phyloP scores from a whole-genome alignment of 2,113 vertebrate species.

The Sinocyclocheilus rhinocerous region DNA sequence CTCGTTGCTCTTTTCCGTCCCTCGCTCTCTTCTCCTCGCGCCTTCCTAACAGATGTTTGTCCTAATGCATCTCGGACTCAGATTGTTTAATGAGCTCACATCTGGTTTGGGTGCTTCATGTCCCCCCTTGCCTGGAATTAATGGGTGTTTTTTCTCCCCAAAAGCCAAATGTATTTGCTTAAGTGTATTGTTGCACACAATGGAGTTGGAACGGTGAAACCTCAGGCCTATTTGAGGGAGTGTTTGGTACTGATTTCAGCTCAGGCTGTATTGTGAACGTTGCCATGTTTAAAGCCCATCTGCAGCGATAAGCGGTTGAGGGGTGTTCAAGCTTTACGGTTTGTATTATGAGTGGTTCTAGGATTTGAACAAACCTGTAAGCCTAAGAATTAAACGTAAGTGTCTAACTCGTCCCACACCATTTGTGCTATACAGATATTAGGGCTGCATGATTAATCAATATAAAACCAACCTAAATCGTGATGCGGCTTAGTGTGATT shows the following conservation, averaged over 20 bases:
- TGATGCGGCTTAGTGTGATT: not conserved
- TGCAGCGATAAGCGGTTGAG: not conserved
- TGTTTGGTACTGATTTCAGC: not conserved
- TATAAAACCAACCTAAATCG: not conserved
- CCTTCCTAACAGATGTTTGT: slow-evolving; percentile 34
- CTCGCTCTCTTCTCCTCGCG: not conserved
- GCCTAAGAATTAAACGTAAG: not conserved
- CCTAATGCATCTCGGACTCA: not conserved
- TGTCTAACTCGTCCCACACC: not conserved
- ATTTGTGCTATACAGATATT: not conserved
- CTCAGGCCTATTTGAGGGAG: not conserved
- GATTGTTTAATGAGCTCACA: slow-evolving; percentile 25
- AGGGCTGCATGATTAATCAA: not conserved
- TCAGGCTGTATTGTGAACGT: not conserved
- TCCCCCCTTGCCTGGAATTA: slow-evolving; percentile 8
- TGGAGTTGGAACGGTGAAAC: not conserved
- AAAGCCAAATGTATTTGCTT: slow-evolving; percentile 5
- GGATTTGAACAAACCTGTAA: not conserved
- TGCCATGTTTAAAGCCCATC: slow-evolving; percentile 17
- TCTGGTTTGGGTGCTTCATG: slow-evolving; percentile 16
- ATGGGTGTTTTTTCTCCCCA: not conserved
- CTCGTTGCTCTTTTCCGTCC: not conserved
- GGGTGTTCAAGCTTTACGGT: not conserved
- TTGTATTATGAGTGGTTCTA: not conserved
- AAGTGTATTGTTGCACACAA: slow-evolving; percentile 23